Base-by-base conservation (phyloP, 2,797 vertebrate species). In the Gallirallus australis region DNA sequence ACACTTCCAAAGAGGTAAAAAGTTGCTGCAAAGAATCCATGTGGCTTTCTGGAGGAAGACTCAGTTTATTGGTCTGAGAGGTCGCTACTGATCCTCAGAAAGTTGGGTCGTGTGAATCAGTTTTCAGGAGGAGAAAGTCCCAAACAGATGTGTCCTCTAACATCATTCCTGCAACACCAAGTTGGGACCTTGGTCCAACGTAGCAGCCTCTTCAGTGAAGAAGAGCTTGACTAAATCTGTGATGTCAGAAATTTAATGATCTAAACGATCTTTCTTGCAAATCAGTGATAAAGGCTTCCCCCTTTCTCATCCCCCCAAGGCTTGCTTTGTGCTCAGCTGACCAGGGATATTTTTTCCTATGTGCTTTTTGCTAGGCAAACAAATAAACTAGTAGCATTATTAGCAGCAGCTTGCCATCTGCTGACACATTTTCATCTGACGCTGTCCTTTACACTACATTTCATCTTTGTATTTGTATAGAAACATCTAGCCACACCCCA, bases 361-460 rank as follows among this genome's bases (percentile, higher is more conserved):
- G 7, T 0, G 0, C 2, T 39, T 85, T 84, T 90, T 82, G 61
- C 75, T 60, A 53, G 28, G 47, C 80, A 90, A 90, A 88, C 39
- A 89, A 89, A 72, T 23, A 63, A 87, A 69, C 9, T 39, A 65
- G 18, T 20, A 76, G 60, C 25, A 68, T 27, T 79, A 56, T 48
- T 15, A 54, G 61, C 72, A 94, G 80, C 60, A 91, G 76, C 47
- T 90, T 94, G 72, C 69, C 72, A 83, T 75, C 66, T 82, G 77
- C 68, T 88, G 59, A 89, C 71, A 71, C 18, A 12, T 93, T 89
- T 84, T 73, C 31, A 65, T 60, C 64, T 75, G 64, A 53, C 33
- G 14, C 40, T 8, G 3, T 89, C 12, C 53, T 82, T 70, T 63
- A 57, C 25, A 53, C n/a, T 40, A 25, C 5, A 11, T 63, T 89